These are phyloP conservation scores for Ceuthmochares aereus DNA, from an alignment of 2,113 vertebrate genomes.

Conservation along the genomic window DNA sequence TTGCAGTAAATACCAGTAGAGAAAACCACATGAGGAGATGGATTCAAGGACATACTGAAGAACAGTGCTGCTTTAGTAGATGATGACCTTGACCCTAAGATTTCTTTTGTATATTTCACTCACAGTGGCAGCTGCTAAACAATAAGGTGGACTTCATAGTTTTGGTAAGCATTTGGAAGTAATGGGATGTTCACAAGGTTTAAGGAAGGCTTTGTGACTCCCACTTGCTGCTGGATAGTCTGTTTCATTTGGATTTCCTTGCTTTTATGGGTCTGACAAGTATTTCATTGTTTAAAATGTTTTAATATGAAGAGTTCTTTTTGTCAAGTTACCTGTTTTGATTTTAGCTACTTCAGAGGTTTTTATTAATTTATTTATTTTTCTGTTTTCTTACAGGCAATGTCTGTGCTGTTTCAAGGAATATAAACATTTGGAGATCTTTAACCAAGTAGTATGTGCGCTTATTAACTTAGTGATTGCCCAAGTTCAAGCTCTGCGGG, in stretches of 20 bases:
- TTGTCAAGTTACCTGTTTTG: neutral
- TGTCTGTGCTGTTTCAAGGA: slow-evolving; percentile 99
- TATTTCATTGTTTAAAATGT: neutral
- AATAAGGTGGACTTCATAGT: neutral
- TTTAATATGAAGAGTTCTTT: neutral
- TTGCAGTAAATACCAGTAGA: neutral
- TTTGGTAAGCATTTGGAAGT: neutral
- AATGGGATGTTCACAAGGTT: neutral
- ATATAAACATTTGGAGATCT: slow-evolving; percentile 99
- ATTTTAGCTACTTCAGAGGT: neutral
- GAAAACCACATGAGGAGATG: neutral
- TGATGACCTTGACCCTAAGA: neutral
- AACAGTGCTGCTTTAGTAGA: neutral
- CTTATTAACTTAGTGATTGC: slow-evolving; percentile 98
- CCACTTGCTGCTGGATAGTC: neutral
- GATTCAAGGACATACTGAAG: neutral
- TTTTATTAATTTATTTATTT: neutral
- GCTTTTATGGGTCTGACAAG: neutral
- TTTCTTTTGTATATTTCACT: neutral
- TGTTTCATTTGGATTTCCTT: neutral
- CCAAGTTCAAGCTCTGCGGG: slow-evolving; percentile 89
- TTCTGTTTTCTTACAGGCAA: slow-evolving; percentile 83
- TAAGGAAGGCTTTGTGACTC: neutral
- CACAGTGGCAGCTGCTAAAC: neutral
- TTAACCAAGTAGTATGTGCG: slow-evolving; percentile 98